Percentiles rank a stretch among this genome's conserved stretches.
Evolutionary conservation across 2,888 invertebrate species (phyloP).

Genomic region (Spatulosminthurus flaviceps): DNA sequence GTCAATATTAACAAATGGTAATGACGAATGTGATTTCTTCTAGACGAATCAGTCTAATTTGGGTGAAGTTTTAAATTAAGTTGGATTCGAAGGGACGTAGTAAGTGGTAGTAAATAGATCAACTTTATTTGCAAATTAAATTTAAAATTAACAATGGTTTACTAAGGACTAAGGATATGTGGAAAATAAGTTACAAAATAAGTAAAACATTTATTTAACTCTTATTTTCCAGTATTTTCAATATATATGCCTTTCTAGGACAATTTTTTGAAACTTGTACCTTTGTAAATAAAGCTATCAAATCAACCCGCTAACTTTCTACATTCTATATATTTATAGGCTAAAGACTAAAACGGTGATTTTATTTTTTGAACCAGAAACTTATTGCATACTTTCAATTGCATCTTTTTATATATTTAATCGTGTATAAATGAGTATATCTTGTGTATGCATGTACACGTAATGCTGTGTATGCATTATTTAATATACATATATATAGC

Average conservation of each 20-base stretch:
- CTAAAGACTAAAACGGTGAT: not conserved
- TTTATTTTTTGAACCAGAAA: too few species aligned
- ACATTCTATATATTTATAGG: not conserved
- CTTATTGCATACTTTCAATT: too few species aligned
- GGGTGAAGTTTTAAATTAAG: too few species aligned
- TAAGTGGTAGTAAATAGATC: not conserved
- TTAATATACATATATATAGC: too few species aligned
- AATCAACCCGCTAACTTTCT: not conserved
- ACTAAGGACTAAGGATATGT: not conserved
- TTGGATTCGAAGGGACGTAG: not conserved
- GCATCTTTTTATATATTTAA: too few species aligned
- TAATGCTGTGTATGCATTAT: too few species aligned
- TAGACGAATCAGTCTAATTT: too few species aligned
- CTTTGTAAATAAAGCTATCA: slow-evolving; percentile 11
- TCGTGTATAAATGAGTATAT: not conserved
- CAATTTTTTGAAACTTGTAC: not conserved
- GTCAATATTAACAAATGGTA: too few species aligned
- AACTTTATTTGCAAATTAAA: slow-evolving; percentile 22
- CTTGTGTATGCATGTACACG: not conserved
- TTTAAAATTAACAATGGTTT: too few species aligned
- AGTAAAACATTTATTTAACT: not conserved
- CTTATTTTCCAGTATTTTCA: too few species aligned
- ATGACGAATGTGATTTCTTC: too few species aligned
- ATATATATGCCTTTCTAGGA: too few species aligned
- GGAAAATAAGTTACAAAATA: slow-evolving; percentile 23